Evolutionary conservation across 2,113 vertebrate genomes (phyloP).

Genomic region (Alosa alosa): DNA sequence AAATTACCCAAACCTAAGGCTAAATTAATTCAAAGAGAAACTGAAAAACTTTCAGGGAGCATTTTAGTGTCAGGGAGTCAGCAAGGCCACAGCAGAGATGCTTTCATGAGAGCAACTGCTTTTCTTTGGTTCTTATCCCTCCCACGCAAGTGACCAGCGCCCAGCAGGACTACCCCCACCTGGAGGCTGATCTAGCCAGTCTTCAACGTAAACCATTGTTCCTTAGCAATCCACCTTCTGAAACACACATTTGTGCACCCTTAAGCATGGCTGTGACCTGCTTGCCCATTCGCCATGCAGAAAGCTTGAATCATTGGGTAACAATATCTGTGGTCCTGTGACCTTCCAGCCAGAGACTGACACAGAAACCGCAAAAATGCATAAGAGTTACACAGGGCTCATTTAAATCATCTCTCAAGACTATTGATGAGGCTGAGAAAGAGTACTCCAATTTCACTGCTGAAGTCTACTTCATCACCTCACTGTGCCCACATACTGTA

Average conservation of each 20-base stretch:
- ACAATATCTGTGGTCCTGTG: constrained; percentile 25
- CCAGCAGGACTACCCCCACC: neutral
- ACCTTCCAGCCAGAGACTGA: constrained; percentile 26
- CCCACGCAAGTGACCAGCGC: neutral
- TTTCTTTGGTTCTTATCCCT: neutral
- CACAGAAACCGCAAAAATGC: neutral
- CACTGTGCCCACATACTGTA: neutral
- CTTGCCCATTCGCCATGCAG: neutral
- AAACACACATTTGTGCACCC: neutral
- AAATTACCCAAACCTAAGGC: neutral
- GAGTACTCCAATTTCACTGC: neutral
- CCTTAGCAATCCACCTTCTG: neutral
- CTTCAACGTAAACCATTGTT: constrained; percentile 30
- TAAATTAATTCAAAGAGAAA: neutral
- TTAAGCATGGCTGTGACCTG: neutral
- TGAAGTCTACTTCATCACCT: neutral
- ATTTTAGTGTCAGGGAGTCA: neutral
- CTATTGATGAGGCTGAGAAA: neutral
- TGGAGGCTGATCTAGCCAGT: constrained; percentile 10
- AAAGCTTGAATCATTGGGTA: constrained; percentile 13
- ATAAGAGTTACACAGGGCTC: neutral
- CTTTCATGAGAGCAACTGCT: neutral
- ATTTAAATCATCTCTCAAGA: neutral
- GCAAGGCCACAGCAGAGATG: neutral
- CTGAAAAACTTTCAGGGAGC: neutral